Base-by-base conservation (phyloP, 2,888 invertebrate genomes). In the Andricus curvator region DNA sequence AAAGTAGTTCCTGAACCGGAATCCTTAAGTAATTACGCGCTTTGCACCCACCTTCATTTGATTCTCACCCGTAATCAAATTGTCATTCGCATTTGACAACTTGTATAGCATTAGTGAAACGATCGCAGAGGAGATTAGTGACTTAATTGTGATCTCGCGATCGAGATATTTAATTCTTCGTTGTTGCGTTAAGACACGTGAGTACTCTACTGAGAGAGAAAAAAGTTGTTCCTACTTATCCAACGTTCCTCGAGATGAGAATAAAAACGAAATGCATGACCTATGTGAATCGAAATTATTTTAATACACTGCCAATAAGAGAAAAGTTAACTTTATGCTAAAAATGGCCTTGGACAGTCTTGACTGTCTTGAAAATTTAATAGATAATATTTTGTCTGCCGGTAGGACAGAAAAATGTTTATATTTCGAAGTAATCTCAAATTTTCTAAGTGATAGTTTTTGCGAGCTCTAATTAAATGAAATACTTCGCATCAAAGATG, bases 391-490 rank as follows among this genome's bases (percentile, higher is more conserved):
- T 20, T 70, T 70, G 9, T 70, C 48, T 70, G 17, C 11, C 25
- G 20, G 1, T 25, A 70, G 48, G 25, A 29, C 3, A 68, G 68
- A 77, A 74, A 60, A 78, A 56, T 78, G 44, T 79, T 78, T 78
- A 79, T 81, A 80, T 83, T 83, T 82, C 65, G 62, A 65, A 51
- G 44, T 29, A 79, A 76, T 60, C 67, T 48, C 41, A 64, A 65
- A 65, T 80, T 81, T 48, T 81, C n/a, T 65, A 15, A 80, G 67
- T 66, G 33, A 60, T 33, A 82, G 56, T 65, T 82, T 80, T 48
- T 51, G 80, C 62, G 37, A 80, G 22, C 25, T 64, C 25, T 64
- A 62, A 66, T 78, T 81, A 65, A 83, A 80, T 74, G 66, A 68
- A 48, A 48, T 11, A 70, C 48, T 48, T 25, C 13, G 48, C 22